phyloP scores from a whole-genome alignment of 2,888 invertebrate species.

The Lamellibrachia satsuma region DNA sequence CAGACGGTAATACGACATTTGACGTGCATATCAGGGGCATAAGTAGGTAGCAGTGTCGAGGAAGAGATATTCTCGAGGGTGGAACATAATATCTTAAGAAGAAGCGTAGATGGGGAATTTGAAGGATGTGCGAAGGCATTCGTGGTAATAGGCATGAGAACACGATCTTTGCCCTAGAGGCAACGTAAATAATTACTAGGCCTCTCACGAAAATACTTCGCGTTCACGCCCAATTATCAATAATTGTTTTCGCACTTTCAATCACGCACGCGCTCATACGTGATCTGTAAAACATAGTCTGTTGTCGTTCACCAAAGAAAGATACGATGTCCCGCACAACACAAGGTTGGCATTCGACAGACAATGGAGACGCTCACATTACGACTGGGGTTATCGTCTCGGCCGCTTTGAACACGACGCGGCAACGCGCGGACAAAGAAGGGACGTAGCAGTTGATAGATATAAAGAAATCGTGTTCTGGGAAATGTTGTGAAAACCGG shows the following conservation, averaged over 20 bases:
- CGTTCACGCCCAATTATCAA: neutral
- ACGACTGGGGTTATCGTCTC: neutral
- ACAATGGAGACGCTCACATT: neutral
- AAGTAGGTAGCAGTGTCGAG: neutral
- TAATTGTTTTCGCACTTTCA: neutral
- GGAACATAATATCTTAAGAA: neutral
- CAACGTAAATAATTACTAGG: neutral
- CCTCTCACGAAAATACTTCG: neutral
- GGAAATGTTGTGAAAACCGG: neutral
- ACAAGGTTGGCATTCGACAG: neutral
- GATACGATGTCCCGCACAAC: neutral
- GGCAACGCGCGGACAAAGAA: neutral
- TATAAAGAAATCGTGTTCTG: neutral
- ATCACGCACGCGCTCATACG: neutral
- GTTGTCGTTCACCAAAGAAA: neutral
- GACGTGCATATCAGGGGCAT: neutral
- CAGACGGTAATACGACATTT: neutral
- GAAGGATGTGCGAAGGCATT: neutral
- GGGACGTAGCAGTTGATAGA: neutral
- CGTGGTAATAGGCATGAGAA: neutral
- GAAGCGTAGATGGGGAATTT: neutral
- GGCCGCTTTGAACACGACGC: neutral
- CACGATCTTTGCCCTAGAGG: neutral
- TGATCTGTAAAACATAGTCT: neutral
- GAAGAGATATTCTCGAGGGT: neutral